These are phyloP conservation scores for Megaustenia siamemsis DNA, from an alignment of 2,888 invertebrate genomes.

Conservation along the genomic window DNA sequence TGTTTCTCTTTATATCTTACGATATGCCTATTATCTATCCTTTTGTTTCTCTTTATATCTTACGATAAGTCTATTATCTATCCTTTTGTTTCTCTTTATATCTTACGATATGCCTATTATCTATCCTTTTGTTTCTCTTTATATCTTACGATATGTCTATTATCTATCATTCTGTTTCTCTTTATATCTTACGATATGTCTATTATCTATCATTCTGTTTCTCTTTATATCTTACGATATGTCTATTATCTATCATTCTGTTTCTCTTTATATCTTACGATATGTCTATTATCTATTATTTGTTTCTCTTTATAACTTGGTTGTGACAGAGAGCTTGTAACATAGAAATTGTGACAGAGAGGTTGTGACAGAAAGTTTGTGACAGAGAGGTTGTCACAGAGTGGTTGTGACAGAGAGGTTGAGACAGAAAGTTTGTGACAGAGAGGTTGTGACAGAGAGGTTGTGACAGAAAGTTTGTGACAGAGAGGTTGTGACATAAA, in stretches of 20 bases:
- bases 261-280: conserved; percentile 12
- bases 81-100: neutral
- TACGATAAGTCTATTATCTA: neutral
- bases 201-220: neutral
- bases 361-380: too few relatives aligned
- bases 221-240: neutral
- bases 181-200: neutral
- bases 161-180: neutral
- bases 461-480: too few relatives aligned
- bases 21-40: conserved; percentile 21
- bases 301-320: conserved; percentile 13
- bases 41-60: conserved; percentile 16
- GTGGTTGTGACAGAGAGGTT: too few relatives aligned
- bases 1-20: neutral
- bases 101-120: neutral
- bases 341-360: too few relatives aligned
- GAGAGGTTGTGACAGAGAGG: too few relatives aligned
- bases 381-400: too few relatives aligned
- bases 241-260: neutral
- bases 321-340: too few relatives aligned
- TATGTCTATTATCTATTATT: conserved; percentile 5
- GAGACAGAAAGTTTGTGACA: too few relatives aligned
- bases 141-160: neutral
- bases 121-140: too few relatives aligned
- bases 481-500: too few relatives aligned